Percentiles rank a stretch among this genome's conserved stretches.
These are phyloP conservation scores for Augochlorella aurata DNA, from an alignment of 2,888 invertebrate genomes.

Conservation along the genomic window DNA sequence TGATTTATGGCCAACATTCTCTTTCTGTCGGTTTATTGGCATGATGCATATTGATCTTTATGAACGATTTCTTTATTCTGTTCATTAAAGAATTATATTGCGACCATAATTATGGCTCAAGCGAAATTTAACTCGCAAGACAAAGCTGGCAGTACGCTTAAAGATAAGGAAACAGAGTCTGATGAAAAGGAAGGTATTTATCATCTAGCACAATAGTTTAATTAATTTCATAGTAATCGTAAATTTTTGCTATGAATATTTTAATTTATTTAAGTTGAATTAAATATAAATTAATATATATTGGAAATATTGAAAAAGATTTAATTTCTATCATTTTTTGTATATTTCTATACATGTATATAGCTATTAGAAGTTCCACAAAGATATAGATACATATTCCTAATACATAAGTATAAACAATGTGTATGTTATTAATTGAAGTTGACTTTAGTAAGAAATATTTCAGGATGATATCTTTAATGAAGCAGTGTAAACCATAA, in stretches of 20 bases:
- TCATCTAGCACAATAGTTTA: neutral
- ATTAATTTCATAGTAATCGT: neutral
- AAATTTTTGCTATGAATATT: neutral
- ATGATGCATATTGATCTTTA: neutral
- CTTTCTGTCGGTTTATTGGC: constrained; percentile 1
- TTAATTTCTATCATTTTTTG: neutral
- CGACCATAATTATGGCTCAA: constrained; percentile 68
- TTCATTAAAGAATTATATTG: constrained; percentile 27
- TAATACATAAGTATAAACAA: neutral
- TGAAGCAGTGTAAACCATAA: neutral
- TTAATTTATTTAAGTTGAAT: neutral
- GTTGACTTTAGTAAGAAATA: neutral
- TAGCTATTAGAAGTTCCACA: neutral
- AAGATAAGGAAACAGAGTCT: constrained; percentile 69
- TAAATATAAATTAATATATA: too few relatives aligned
- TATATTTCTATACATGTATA: neutral
- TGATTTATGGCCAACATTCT: constrained; percentile 17
- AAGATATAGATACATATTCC: neutral
- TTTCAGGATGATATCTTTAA: neutral
- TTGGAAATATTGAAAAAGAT: neutral
- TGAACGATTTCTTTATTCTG: neutral
- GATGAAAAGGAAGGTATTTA: constrained; percentile 74
- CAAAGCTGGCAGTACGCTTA: constrained; percentile 55
- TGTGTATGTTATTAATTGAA: neutral
- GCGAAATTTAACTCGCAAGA: constrained; percentile 66